phyloP scores from a whole-genome alignment of 2,113 vertebrate genomes.

The Romanogobio albipinnatus region DNA sequence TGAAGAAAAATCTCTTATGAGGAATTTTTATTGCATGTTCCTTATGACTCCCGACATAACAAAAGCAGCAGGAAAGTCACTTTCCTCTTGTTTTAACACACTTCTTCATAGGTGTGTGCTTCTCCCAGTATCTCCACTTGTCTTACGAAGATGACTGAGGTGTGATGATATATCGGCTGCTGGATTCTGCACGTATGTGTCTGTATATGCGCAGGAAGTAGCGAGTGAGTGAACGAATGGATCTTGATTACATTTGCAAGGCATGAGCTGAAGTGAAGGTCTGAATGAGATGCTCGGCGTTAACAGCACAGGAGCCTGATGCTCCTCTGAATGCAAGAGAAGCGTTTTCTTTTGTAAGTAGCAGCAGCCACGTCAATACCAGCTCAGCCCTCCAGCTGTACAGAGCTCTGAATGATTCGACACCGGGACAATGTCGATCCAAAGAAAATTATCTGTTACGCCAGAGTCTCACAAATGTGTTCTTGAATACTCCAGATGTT shows the following conservation, averaged over 20 bases:
- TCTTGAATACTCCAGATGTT: constrained; percentile 27
- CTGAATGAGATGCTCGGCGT: constrained; percentile 78
- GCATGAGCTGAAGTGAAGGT: constrained; percentile 67
- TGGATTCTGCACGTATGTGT: constrained; percentile 57
- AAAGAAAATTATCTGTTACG: constrained; percentile 58
- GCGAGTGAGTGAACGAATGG: constrained; percentile 7
- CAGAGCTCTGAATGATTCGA: constrained; percentile 54
- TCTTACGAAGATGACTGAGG: constrained; percentile 30
- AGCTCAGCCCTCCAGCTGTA: constrained; percentile 66
- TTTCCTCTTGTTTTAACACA: neutral
- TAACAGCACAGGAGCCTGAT: constrained; percentile 63
- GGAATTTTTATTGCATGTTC: neutral
- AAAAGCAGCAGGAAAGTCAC: constrained; percentile 5
- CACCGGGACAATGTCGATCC: constrained; percentile 62
- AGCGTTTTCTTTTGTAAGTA: constrained; percentile 68
- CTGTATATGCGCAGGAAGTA: constrained; percentile 37
- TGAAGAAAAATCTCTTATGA: neutral
- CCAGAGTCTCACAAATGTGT: constrained; percentile 15
- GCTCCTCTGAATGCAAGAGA: constrained; percentile 69
- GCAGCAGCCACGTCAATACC: constrained; percentile 63
- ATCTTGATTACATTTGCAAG: constrained; percentile 62
- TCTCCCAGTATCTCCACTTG: neutral
- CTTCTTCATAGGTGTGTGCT: constrained; percentile 18
- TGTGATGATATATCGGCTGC: constrained; percentile 50
- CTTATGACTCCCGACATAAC: neutral